phyloP scores from a whole-genome alignment of 2,797 vertebrate genomes.

The Siniperca undulata region DNA sequence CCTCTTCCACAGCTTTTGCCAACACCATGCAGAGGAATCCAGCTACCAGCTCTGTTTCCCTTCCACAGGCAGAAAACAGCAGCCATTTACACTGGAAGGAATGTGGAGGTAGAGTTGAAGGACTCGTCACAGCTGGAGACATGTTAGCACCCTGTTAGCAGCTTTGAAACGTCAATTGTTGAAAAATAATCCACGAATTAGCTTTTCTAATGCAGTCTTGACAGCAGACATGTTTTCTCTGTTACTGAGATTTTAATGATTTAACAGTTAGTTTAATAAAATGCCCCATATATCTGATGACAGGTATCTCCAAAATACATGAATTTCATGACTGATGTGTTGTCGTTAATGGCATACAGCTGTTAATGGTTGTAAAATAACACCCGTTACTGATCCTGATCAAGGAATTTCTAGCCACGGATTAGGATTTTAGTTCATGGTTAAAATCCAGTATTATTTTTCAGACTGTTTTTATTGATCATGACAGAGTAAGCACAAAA shows the following conservation, averaged over 20 bases:
- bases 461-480: not conserved
- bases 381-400: conserved; percentile 18
- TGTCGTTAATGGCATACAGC: conserved; percentile 25
- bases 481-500: conserved; percentile 23
- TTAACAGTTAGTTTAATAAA: conserved; percentile 51
- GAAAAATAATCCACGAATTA: conserved; percentile 65
- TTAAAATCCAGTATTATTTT: not conserved
- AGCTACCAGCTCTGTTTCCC: conserved; percentile 74
- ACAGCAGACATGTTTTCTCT: conserved; percentile 55
- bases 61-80: conserved; percentile 67
- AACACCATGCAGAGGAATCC: conserved; percentile 70
- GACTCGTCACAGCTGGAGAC: conserved; percentile 74
- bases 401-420: not conserved
- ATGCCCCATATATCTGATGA: conserved; percentile 34
- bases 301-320: conserved; percentile 53
- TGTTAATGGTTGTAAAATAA: conserved; percentile 35
- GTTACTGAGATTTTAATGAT: conserved; percentile 66
- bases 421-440: conserved; percentile 4
- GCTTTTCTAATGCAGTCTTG: conserved; percentile 56
- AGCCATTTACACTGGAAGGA: conserved; percentile 70
- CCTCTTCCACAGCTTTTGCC: conserved; percentile 81
- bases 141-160: conserved; percentile 73
- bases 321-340: conserved; percentile 24
- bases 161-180: conserved; percentile 60
- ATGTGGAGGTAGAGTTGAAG: conserved; percentile 77